Conservation (phyloP, 1,140 invertebrate genomes). For the Ylistrum balloti region DNA sequence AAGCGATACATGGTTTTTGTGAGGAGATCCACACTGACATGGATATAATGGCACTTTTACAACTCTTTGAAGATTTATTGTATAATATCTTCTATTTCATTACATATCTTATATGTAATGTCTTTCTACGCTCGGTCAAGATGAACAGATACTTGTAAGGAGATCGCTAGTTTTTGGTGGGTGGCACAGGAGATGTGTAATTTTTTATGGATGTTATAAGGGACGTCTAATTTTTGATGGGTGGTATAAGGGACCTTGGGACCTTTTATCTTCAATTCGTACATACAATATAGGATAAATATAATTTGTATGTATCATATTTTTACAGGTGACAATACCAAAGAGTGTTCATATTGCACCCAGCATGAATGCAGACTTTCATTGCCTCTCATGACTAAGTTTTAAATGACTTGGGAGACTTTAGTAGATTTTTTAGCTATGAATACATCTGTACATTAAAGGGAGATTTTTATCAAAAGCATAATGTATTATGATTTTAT, state of each 20-base stretch:
- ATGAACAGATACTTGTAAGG: background rate
- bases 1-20: background rate
- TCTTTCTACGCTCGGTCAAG: background rate
- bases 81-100: background rate
- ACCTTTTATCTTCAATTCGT: background rate
- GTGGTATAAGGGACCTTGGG: conserved; percentile 20
- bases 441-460: too few species aligned
- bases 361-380: too few species aligned
- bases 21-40: background rate
- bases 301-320: too few species aligned
- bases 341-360: too few species aligned
- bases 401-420: too few species aligned
- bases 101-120: background rate
- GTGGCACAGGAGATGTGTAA: background rate
- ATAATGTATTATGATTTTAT: too few species aligned
- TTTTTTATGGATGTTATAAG: background rate
- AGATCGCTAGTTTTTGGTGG: background rate
- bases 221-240: background rate
- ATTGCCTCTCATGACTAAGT: too few species aligned
- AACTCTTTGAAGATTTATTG: background rate
- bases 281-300: too few species aligned
- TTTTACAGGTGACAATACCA: too few species aligned
- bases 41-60: background rate
- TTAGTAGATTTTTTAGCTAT: too few species aligned
- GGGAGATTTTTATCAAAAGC: too few species aligned